phyloP scores from a whole-genome alignment of 2,797 vertebrate species.

The Helicolenus hilgendorfi region DNA sequence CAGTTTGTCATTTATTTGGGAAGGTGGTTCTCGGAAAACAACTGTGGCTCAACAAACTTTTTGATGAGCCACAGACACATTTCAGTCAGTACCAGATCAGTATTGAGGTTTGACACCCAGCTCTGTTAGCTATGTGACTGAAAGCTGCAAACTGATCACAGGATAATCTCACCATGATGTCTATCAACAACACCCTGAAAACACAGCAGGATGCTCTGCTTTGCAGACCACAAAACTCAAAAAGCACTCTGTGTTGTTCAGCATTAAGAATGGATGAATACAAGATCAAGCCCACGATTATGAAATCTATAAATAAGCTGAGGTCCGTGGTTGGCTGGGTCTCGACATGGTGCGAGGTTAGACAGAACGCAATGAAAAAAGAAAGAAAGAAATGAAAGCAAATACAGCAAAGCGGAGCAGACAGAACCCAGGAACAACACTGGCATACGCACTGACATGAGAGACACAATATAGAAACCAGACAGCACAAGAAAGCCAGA shows the following conservation, averaged over 20 bases:
- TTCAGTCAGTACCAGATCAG: background rate
- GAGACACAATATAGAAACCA: background rate
- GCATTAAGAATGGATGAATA: background rate
- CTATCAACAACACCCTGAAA: background rate
- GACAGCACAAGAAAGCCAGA: background rate
- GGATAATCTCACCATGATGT: background rate
- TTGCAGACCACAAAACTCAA: background rate
- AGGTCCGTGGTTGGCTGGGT: background rate
- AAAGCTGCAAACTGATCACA: background rate
- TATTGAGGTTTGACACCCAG: background rate
- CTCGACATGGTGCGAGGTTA: slow-evolving; percentile 28
- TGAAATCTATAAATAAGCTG: slow-evolving; percentile 24
- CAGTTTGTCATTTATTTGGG: no score
- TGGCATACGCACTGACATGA: background rate
- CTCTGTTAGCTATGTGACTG: background rate
- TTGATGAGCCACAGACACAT: background rate
- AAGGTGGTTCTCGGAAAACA: accelerated
- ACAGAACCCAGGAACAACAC: slow-evolving; percentile 9
- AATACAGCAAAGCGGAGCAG: background rate
- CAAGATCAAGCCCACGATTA: background rate
- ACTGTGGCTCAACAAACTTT: no score
- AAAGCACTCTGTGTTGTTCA: background rate
- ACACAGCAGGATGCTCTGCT: background rate
- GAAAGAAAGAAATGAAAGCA: background rate
- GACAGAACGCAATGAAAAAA: slow-evolving; percentile 4